These are phyloP conservation scores for Hyla sarda DNA, from an alignment of 2,113 vertebrate species.

Conservation along the genomic window DNA sequence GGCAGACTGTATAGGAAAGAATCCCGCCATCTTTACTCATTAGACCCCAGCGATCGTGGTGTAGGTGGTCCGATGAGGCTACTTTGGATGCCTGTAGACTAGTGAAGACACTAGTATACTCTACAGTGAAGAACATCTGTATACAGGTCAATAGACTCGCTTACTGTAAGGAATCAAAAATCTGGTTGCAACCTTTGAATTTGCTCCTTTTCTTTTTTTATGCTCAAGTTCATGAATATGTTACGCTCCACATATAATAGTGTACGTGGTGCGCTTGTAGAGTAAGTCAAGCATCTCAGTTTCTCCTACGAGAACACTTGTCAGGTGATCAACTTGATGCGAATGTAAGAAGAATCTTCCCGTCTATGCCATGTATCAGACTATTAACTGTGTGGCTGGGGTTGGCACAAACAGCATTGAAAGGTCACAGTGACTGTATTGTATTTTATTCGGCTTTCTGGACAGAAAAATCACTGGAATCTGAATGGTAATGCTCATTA, in stretches of 20 bases:
- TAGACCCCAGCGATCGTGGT: no score
- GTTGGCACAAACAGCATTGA: background rate
- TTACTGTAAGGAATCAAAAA: background rate
- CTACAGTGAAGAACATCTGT: background rate
- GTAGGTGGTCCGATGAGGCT: no score
- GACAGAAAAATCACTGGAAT: background rate
- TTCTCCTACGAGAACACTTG: background rate
- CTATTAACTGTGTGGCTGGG: background rate
- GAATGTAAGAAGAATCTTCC: background rate
- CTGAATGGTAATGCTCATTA: background rate
- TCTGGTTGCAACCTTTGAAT: constrained; percentile 15
- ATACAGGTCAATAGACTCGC: background rate
- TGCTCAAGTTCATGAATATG: constrained; percentile 4
- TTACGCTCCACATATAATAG: constrained; percentile 9
- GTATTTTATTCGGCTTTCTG: background rate
- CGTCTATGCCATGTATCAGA: background rate
- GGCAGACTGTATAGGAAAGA: no score
- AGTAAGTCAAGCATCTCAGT: background rate
- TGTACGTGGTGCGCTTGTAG: constrained; percentile 10
- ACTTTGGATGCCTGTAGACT: background rate
- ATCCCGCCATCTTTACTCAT: no score
- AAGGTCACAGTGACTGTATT: constrained; percentile 14
- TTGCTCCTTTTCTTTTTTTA: background rate
- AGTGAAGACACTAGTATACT: background rate
- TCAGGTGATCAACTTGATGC: background rate